Base-by-base conservation (phyloP, 2,797 vertebrate species). In the Gobio occitaniae region DNA sequence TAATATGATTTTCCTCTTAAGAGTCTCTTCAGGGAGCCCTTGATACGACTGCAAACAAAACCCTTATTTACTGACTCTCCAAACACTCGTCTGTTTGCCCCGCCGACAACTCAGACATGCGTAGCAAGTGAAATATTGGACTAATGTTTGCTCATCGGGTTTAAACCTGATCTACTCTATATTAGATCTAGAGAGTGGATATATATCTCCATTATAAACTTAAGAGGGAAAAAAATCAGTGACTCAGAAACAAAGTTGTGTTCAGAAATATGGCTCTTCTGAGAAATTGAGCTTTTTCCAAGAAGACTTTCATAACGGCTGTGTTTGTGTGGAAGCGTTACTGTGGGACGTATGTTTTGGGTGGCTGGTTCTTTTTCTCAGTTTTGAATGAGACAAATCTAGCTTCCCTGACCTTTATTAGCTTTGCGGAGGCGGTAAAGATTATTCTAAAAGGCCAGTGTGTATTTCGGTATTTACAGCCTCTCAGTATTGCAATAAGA, bases 381-480 rank as follows among this genome's bases (percentile, higher is more conserved):
- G 41, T 63, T 78, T 83, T 61, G 19, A 69, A 71, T 52, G 7
- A 61, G 56, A 74, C 32, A 65, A 80, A 80, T 79, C 61, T 75
- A 52, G 47, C 47, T 83, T 76, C 15, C 54, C 29, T 72, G 54
- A 84, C 76, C 83, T 79, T 71, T 79, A 19, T 79, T 61, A 71
- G 66, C 41, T 84, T 78, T 50, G 76, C 54, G 63, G 66, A 61
- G 56, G 54, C 15, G 17, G 82, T 59, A 71, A 79, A 63, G 66
- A 71, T 71, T 63, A 72, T 79, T 79, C 83, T 80, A 52, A 80
- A 80, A 72, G 68, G 38, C 54, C 11, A 38, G 44, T 65, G 68
- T 80, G 25, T 72, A 72, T 80, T 74, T 85, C 65, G 52, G 41
- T 78, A 74, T 80, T 79, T 69, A 85, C 66, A 65, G 76, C 47